Percentiles rank a stretch among this genome's conserved stretches.
These are phyloP conservation scores for Chionoecetes opilio DNA, from an alignment of 1,140 invertebrate species.

Conservation along the genomic window DNA sequence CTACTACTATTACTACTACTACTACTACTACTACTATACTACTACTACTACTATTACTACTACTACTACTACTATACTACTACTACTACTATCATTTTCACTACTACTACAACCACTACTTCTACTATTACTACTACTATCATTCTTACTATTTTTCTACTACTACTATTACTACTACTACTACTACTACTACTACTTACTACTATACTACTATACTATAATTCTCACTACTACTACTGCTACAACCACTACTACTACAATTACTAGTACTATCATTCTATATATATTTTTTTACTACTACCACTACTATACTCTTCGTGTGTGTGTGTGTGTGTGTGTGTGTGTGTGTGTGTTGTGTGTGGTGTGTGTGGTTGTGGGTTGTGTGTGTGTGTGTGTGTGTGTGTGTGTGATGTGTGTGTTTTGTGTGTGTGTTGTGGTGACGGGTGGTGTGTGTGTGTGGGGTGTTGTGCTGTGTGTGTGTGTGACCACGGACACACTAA, in stretches of 20 bases:
- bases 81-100: no score
- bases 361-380: conserved; percentile 43
- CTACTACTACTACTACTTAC: no score
- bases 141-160: no score
- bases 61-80: no score
- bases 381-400: conserved; percentile 55
- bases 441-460: conserved; percentile 38
- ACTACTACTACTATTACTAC: no score
- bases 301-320: background rate
- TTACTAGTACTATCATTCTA: background rate
- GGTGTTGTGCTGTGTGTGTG: conserved; percentile 52
- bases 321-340: conserved; percentile 31
- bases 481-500: background rate
- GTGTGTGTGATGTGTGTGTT: background rate
- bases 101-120: no score
- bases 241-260: no score
- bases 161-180: no score
- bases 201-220: background rate
- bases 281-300: background rate
- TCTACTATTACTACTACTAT: no score
- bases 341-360: conserved; percentile 55
- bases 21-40: no score
- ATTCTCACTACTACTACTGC: background rate
- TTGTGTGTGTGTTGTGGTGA: conserved; percentile 47
- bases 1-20: no score